These are phyloP conservation scores for Drosophila mulleri DNA, from an alignment of 2,888 invertebrate genomes.

Conservation along the genomic window DNA sequence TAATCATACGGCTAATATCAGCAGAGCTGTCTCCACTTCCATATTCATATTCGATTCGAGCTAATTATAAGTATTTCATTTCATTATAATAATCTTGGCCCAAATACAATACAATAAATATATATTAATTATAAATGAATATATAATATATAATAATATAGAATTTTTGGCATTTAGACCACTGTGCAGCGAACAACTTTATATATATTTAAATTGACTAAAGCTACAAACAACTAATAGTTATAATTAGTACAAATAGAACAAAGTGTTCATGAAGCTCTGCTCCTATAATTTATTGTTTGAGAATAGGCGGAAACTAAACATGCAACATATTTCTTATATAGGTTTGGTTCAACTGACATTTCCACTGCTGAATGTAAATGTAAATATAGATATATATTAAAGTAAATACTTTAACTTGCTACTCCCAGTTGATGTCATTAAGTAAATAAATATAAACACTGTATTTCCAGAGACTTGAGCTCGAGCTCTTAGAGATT, in stretches of 20 bases:
- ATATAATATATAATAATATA: no score
- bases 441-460: no score
- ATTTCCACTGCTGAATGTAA: background rate
- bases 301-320: background rate
- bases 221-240: background rate
- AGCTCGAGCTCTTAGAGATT: no score
- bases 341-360: background rate
- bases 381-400: background rate
- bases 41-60: no score
- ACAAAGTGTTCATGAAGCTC: background rate
- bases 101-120: no score
- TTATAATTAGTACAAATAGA: background rate
- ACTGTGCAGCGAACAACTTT: no score
- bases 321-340: background rate
- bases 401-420: background rate
- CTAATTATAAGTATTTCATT: no score
- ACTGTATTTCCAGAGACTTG: no score
- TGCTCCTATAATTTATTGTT: background rate
- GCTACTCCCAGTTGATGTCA: background rate
- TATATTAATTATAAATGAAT: no score
- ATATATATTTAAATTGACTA: background rate
- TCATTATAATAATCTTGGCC: no score
- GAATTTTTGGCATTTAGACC: no score
- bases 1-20: background rate
- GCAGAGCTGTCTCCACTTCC: background rate